These are phyloP conservation scores for Plagodis dolabraria DNA, from an alignment of 2,888 invertebrate genomes.

Conservation along the genomic window DNA sequence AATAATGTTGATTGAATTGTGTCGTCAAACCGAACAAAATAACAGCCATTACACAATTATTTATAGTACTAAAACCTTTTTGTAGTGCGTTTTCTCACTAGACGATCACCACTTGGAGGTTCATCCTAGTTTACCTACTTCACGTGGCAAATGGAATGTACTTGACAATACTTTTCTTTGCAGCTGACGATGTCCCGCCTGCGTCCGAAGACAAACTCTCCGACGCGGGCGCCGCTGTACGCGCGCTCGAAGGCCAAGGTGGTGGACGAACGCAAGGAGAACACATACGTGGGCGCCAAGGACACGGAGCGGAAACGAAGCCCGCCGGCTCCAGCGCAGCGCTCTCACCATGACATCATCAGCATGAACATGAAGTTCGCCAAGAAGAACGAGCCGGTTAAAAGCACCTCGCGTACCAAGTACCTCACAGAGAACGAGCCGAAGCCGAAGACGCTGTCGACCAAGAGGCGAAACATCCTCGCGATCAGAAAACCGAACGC, in stretches of 20 bases:
- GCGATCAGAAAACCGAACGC: constrained; percentile 74
- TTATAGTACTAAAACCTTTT: constrained; percentile 48
- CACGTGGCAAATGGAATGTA: not conserved
- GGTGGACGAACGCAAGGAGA: constrained; percentile 77
- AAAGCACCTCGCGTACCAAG: constrained; percentile 59
- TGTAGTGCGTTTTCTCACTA: constrained; percentile 38
- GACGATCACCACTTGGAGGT: constrained; percentile 6
- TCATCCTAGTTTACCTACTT: not conserved
- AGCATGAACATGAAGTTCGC: constrained; percentile 60
- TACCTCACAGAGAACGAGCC: constrained; percentile 70
- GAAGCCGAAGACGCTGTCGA: constrained; percentile 66
- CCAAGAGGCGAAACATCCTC: constrained; percentile 71
- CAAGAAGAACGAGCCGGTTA: constrained; percentile 67
- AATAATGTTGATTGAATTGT: constrained; percentile 57
- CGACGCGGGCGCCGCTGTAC: constrained; percentile 67
- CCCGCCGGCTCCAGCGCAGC: constrained; percentile 55
- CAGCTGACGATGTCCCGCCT: constrained; percentile 76
- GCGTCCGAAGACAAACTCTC: constrained; percentile 70
- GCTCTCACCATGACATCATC: constrained; percentile 65
- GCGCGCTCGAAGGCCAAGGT: constrained; percentile 70
- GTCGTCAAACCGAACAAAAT: constrained; percentile 53
- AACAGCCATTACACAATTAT: constrained; percentile 50
- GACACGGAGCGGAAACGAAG: constrained; percentile 59
- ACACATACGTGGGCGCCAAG: constrained; percentile 72
- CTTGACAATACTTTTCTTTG: constrained; percentile 35